Evolutionary conservation across 1,140 invertebrate genomes (phyloP).

Genomic region (Dendrolimus punctatus): DNA sequence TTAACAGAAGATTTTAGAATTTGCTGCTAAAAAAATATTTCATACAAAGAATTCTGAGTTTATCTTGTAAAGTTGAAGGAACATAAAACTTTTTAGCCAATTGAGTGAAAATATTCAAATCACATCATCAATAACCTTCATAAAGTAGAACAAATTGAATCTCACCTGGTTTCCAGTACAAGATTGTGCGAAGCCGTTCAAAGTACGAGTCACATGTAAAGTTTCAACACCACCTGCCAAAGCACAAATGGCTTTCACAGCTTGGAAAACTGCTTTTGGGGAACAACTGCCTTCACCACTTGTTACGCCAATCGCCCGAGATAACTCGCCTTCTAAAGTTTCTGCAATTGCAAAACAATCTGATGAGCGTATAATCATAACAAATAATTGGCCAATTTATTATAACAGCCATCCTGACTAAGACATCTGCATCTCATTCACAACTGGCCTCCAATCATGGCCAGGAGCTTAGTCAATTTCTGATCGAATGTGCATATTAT

Average conservation of each 20-base stretch:
- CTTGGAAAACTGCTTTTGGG: conserved; percentile 81
- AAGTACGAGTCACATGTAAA: conserved; percentile 82
- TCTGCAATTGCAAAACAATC: conserved; percentile 63
- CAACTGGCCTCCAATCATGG: too few relatives aligned
- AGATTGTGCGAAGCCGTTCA: conserved; percentile 79
- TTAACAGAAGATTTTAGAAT: too few relatives aligned
- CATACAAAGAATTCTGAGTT: too few relatives aligned
- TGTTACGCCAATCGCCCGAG: conserved; percentile 79
- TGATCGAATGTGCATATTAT: too few relatives aligned
- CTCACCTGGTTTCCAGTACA: conserved; percentile 61
- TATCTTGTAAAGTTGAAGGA: too few relatives aligned
- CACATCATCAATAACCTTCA: neutral
- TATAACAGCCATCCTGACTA: too few relatives aligned
- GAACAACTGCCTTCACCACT: conserved; percentile 70
- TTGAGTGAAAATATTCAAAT: too few relatives aligned
- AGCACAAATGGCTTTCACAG: conserved; percentile 93
- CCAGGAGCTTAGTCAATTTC: too few relatives aligned
- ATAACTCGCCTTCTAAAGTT: conserved; percentile 87
- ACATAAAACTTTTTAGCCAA: too few relatives aligned
- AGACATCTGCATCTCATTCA: too few relatives aligned
- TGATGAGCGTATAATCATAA: neutral
- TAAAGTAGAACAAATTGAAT: neutral
- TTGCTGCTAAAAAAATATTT: too few relatives aligned
- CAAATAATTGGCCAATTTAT: too few relatives aligned
- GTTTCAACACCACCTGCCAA: conserved; percentile 91